These are phyloP conservation scores for Nematolebias whitei DNA, from an alignment of 2,113 vertebrate genomes.

Conservation along the genomic window DNA sequence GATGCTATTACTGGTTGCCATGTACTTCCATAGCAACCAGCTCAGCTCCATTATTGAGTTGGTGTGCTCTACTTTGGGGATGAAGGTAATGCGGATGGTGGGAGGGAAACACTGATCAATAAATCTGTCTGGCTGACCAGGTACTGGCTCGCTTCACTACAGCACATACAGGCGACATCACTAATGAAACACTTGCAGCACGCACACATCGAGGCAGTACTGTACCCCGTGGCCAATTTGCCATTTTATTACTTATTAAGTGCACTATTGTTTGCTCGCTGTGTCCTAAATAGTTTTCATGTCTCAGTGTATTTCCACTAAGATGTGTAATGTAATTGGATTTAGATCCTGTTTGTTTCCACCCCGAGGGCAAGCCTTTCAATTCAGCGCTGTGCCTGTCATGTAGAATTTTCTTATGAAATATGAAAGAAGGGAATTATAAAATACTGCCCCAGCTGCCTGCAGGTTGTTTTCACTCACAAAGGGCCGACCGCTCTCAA, in stretches of 20 bases:
- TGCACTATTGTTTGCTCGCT: constrained; percentile 61
- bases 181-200: constrained; percentile 45
- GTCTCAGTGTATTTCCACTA: constrained; percentile 66
- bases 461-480: constrained; percentile 58
- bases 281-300: constrained; percentile 63
- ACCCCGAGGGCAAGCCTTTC: constrained; percentile 58
- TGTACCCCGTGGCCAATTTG: constrained; percentile 48
- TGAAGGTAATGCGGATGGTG: constrained; percentile 88
- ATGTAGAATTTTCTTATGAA: constrained; percentile 70
- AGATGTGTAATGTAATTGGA: constrained; percentile 73
- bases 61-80: constrained; percentile 93
- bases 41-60: constrained; percentile 94
- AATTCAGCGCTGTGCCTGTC: constrained; percentile 56
- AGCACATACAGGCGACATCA: constrained; percentile 31
- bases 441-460: constrained; percentile 53
- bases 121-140: constrained; percentile 52
- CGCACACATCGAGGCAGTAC: constrained; percentile 35
- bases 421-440: constrained; percentile 64
- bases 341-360: constrained; percentile 67
- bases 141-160: constrained; percentile 28
- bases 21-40: constrained; percentile 99
- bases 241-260: constrained; percentile 65
- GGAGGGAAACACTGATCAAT: constrained; percentile 46
- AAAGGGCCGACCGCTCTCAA: constrained; percentile 22
- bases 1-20: constrained; percentile 97